Evolutionary conservation across 2,888 invertebrate genomes (phyloP).

Genomic region (Machimus atricapillus): DNA sequence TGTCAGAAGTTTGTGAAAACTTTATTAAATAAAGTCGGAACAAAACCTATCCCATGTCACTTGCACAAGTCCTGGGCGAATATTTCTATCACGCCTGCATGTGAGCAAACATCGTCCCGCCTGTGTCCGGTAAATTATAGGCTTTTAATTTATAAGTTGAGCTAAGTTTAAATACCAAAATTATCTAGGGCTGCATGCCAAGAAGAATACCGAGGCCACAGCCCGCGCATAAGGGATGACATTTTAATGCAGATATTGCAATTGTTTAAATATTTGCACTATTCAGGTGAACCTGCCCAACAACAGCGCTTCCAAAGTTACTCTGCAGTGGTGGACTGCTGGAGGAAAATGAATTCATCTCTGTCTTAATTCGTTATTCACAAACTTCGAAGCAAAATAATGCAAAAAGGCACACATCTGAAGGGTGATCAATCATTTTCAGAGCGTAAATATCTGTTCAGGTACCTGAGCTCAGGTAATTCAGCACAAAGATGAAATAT

Average conservation of each 20-base stretch:
- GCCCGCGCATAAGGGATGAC: background rate
- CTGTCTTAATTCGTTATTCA: background rate
- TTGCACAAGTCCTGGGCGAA: background rate
- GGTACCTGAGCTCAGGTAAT: background rate
- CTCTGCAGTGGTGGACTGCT: background rate
- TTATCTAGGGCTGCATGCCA: background rate
- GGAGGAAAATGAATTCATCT: background rate
- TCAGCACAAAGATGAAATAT: background rate
- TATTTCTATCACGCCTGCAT: conserved; percentile 22
- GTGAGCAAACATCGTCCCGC: background rate
- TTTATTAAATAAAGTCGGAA: conserved; percentile 27
- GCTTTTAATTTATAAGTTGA: background rate
- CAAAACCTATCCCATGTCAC: conserved; percentile 24
- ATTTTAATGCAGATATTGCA: background rate
- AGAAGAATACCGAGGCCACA: background rate
- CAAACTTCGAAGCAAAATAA: background rate
- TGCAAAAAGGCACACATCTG: background rate
- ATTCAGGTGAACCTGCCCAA: background rate
- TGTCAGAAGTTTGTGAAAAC: conserved; percentile 27
- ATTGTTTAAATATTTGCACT: background rate
- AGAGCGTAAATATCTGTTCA: background rate
- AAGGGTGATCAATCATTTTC: background rate
- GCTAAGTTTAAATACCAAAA: background rate
- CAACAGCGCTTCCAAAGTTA: background rate
- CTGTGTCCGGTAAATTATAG: background rate